Evolutionary conservation across 2,888 invertebrate genomes (phyloP).

Genomic region (Julus scandinavius): DNA sequence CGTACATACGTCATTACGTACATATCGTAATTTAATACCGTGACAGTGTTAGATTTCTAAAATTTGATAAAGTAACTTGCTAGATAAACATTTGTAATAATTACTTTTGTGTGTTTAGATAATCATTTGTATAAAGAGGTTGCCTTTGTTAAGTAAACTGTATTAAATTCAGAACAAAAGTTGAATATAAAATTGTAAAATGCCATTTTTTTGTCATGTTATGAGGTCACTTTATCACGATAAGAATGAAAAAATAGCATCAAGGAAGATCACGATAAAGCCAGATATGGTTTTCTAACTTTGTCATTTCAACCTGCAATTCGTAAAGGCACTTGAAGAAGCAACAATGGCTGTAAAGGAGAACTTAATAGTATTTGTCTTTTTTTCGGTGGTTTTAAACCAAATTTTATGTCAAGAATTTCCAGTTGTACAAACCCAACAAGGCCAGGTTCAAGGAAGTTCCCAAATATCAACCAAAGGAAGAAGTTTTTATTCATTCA

Average conservation of each 20-base stretch:
- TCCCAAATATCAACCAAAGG: background rate
- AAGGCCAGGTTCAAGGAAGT: background rate
- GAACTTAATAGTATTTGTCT: background rate
- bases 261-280: background rate
- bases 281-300: background rate
- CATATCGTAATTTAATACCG: no score
- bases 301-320: background rate
- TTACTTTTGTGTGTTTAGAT: background rate
- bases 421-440: background rate
- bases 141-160: background rate
- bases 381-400: background rate
- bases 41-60: background rate
- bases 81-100: background rate
- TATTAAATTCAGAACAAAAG: background rate
- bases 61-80: background rate
- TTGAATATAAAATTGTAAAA: background rate
- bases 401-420: background rate
- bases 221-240: background rate
- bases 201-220: background rate
- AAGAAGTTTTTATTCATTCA: conserved; percentile 50
- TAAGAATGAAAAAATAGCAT: background rate
- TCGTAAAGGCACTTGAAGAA: background rate
- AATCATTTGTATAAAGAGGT: background rate
- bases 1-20: no score
- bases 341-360: background rate